Conservation (phyloP, 2,797 vertebrate species). For the Euthynnus affinis region DNA sequence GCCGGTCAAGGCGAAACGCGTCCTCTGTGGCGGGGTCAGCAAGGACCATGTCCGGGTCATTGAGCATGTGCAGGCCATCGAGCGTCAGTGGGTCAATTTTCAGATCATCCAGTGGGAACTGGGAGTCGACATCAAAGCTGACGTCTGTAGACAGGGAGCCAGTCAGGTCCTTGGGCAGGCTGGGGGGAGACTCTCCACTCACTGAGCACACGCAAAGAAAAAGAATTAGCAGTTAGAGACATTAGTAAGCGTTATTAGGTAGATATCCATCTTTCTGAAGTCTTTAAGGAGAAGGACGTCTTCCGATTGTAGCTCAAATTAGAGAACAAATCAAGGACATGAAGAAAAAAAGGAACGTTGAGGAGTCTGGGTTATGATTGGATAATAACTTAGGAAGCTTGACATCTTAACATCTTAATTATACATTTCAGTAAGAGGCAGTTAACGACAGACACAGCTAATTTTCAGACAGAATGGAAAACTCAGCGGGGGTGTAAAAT, state of each 20-base stretch:
- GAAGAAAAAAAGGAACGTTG: slow-evolving; percentile 20
- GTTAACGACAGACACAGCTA: slow-evolving; percentile 14
- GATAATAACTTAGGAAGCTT: slow-evolving; percentile 22
- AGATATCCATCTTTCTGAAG: background rate
- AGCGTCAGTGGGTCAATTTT: slow-evolving; percentile 98
- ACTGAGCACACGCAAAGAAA: slow-evolving; percentile 80
- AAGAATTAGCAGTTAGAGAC: background rate
- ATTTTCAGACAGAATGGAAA: slow-evolving; percentile 17
- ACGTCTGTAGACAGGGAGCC: slow-evolving; percentile 92
- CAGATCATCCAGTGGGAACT: slow-evolving; percentile 97
- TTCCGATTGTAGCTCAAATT: slow-evolving; percentile 2
- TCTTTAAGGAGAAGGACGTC: background rate
- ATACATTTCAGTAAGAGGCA: slow-evolving; percentile 33
- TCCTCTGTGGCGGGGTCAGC: slow-evolving; percentile 97
- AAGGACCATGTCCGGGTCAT: slow-evolving; percentile 98
- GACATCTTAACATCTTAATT: slow-evolving; percentile 53
- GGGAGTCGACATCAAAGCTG: slow-evolving; percentile 95
- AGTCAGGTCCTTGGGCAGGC: slow-evolving; percentile 95
- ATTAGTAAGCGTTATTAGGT: background rate
- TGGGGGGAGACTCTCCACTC: slow-evolving; percentile 95
- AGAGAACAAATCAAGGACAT: slow-evolving; percentile 15
- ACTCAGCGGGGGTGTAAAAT: background rate
- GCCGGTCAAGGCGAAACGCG: slow-evolving; percentile 96
- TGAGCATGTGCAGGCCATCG: slow-evolving; percentile 97
- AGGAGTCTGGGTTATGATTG: slow-evolving; percentile 43